Base-by-base conservation (phyloP, 2,113 vertebrate species). In the Sisor rabdophorus region DNA sequence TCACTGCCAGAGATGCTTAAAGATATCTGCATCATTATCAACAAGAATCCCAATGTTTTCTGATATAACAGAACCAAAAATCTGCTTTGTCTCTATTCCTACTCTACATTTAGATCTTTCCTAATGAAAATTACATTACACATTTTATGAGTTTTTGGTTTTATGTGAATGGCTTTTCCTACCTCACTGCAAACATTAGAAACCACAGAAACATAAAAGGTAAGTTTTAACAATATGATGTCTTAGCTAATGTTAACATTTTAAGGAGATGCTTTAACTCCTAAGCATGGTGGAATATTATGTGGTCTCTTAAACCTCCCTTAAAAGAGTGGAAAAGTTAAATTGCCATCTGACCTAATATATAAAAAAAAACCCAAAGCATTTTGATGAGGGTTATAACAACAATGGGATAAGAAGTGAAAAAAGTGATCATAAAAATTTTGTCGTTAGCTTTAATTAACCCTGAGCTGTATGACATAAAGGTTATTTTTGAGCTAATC, bases 351-450 rank as follows among this genome's bases (percentile, higher is more conserved):
- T 78, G 55, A 77, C 73, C 67, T 77, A 83, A 84, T 72, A 69
- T 76, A 78, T 81, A 59, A 80, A 80, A 71, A 75, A 55, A 80
- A 82, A 69, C 73, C 76, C 84, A 82, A 77, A 36, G 78, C 74
- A 54, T 80, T 79, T 82, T 77, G 58, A 71, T 82, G 64, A 82
- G n/a, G 11, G 55, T 10, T 24, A 61, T 55, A 44, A 61, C 20
- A 69, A 68, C 81, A 83, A 69, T 76, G 54, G 32, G 44, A 70
- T 70, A 60, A 75, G 58, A 70, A 11, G 60, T 59, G 48, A 44
- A 28, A 69, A 28, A 56, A 76, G n/a, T 55, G 17, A 48, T 81
- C 58, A 75, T 68, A 75, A 75, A 85, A 82, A 78, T 75, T 78
- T 63, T 64, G 74, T 59, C 36, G 63, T 58, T 71, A 65, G 71